These are phyloP conservation scores for Andrena trimmerana DNA, from an alignment of 2,888 invertebrate species.

Conservation along the genomic window DNA sequence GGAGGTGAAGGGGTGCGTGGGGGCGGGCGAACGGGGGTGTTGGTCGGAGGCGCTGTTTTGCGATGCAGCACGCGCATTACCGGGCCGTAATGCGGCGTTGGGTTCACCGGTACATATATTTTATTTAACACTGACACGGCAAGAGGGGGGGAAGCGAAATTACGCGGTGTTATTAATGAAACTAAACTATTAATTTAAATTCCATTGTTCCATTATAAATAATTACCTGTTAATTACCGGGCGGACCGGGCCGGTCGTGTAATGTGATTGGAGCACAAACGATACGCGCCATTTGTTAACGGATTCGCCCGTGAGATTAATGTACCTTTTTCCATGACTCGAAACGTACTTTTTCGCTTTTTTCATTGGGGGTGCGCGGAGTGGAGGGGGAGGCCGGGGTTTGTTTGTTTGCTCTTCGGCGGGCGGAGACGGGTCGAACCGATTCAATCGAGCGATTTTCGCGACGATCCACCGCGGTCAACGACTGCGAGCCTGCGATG, in stretches of 20 bases:
- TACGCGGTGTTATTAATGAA: slow-evolving; percentile 84
- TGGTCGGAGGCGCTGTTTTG: slow-evolving; percentile 75
- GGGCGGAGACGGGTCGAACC: not conserved
- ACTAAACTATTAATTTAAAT: slow-evolving; percentile 85
- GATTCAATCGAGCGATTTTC: slow-evolving; percentile 28
- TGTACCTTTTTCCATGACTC: slow-evolving; percentile 48
- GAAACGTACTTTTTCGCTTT: slow-evolving; percentile 29
- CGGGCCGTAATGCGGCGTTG: slow-evolving; percentile 80
- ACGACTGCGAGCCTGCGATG: not conserved
- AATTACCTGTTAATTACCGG: slow-evolving; percentile 84
- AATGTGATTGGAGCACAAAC: slow-evolving; percentile 77
- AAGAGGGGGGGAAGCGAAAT: slow-evolving; percentile 74
- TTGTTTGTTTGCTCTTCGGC: not conserved
- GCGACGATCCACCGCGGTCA: not conserved
- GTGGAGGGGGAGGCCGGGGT: not conserved
- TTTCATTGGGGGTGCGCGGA: not conserved
- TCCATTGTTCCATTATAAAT: slow-evolving; percentile 85
- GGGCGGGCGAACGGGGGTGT: slow-evolving; percentile 42
- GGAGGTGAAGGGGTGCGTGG: slow-evolving; percentile 36
- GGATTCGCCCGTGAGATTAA: slow-evolving; percentile 56
- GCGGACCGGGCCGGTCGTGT: slow-evolving; percentile 67
- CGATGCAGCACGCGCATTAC: slow-evolving; percentile 81
- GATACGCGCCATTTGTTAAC: slow-evolving; percentile 68
- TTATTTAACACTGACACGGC: slow-evolving; percentile 82
- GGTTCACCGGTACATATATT: slow-evolving; percentile 81